Percentiles rank a stretch among this genome's conserved stretches.
phyloP scores from a whole-genome alignment of 2,888 invertebrate species.

The Nephrotoma guestfalica region DNA sequence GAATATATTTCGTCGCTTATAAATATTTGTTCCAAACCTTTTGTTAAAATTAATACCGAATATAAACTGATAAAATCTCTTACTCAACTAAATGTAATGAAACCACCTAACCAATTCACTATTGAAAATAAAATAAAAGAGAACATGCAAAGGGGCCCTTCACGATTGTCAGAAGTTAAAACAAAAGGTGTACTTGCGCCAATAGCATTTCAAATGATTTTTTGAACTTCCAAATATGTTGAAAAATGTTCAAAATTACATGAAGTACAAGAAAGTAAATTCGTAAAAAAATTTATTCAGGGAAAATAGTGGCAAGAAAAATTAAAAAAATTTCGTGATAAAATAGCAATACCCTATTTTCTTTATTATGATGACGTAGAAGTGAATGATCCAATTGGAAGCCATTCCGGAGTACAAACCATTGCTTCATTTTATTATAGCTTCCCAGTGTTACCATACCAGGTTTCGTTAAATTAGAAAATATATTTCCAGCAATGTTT shows the following conservation, averaged over 20 bases:
- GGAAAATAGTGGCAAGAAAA: constrained; percentile 9
- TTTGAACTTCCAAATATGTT: constrained; percentile 10
- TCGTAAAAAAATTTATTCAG: constrained; percentile 8
- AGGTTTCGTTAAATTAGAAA: constrained; percentile 8
- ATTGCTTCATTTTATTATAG: constrained; percentile 10
- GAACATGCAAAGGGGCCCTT: constrained; percentile 7
- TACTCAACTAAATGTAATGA: neutral
- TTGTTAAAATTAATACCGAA: neutral
- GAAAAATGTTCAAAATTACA: constrained; percentile 6
- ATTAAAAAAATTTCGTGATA: constrained; percentile 6
- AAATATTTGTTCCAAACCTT: neutral
- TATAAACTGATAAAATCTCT: neutral
- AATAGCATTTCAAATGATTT: constrained; percentile 12
- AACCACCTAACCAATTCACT: neutral
- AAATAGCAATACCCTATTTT: constrained; percentile 5
- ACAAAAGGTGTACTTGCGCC: constrained; percentile 10
- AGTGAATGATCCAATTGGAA: constrained; percentile 10
- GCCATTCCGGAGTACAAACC: constrained; percentile 9
- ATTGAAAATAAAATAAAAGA: neutral
- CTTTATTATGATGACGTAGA: constrained; percentile 11
- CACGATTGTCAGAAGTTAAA: constrained; percentile 9
- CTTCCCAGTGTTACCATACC: constrained; percentile 8
- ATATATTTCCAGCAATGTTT: constrained; percentile 11
- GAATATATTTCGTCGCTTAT: neutral
- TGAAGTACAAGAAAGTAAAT: neutral